These are phyloP conservation scores for Brachypterus glaber DNA, from an alignment of 2,888 invertebrate species.

Conservation along the genomic window DNA sequence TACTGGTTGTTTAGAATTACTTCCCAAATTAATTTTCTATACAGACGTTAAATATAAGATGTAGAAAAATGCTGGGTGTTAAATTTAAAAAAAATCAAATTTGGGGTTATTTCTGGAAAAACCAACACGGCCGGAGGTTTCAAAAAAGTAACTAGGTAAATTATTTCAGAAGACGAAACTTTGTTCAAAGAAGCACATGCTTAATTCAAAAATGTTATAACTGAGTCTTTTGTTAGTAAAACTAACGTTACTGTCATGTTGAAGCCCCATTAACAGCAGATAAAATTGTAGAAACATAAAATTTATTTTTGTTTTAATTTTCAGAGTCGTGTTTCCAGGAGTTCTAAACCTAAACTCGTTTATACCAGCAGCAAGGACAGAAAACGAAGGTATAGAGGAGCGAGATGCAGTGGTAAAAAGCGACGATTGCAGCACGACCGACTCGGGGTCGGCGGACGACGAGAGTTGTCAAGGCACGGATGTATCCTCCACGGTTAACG, in stretches of 20 bases:
- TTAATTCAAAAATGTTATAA: too few species aligned
- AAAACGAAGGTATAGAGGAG: conserved; percentile 41
- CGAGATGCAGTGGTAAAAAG: conserved; percentile 42
- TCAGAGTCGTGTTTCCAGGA: conserved; percentile 73
- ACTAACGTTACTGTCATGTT: background rate
- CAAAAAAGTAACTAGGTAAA: too few species aligned
- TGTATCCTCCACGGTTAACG: conserved; percentile 35
- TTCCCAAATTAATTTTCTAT: too few species aligned
- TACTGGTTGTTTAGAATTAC: too few species aligned
- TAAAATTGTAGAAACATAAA: background rate
- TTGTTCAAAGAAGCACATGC: too few species aligned
- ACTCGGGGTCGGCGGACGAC: conserved; percentile 61
- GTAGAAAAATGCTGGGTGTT: too few species aligned
- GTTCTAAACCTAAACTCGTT: conserved; percentile 69
- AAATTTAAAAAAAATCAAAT: too few species aligned
- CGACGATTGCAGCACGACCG: conserved; percentile 60
- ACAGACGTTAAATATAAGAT: too few species aligned
- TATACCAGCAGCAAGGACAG: conserved; percentile 38
- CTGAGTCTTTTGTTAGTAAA: background rate
- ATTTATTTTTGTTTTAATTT: conserved; percentile 24
- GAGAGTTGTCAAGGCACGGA: conserved; percentile 46
- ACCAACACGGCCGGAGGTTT: too few species aligned
- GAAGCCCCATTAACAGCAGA: background rate
- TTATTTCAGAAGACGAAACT: too few species aligned
- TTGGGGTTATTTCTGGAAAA: too few species aligned